Evolutionary conservation across 2,113 vertebrate species (phyloP).

Genomic region (Prunella fulvescens): DNA sequence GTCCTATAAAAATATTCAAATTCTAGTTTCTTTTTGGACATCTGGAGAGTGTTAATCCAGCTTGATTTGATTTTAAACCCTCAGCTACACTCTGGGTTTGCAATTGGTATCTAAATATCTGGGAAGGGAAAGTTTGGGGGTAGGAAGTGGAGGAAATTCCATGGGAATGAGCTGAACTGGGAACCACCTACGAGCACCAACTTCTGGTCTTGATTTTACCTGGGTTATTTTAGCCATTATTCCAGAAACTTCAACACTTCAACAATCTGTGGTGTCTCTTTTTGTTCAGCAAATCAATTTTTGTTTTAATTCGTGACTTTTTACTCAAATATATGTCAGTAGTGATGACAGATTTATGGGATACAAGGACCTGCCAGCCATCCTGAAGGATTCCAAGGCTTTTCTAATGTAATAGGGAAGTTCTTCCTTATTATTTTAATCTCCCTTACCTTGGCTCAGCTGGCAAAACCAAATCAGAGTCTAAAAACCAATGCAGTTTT

Average conservation of each 20-base stretch:
- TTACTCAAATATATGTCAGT: accelerated
- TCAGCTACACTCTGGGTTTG: neutral
- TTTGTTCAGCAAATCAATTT: neutral
- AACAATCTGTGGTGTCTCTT: neutral
- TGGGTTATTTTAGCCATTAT: accelerated
- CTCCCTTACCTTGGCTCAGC: neutral
- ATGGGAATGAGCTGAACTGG: neutral
- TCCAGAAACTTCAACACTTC: neutral
- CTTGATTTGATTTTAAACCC: accelerated
- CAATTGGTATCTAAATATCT: neutral
- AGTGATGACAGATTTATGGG: neutral
- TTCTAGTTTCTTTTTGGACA: neutral
- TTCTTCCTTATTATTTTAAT: neutral
- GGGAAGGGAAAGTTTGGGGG: neutral
- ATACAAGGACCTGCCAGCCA: accelerated
- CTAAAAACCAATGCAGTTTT: no score
- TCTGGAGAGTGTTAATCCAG: neutral
- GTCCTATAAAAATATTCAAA: neutral
- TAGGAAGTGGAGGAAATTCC: neutral
- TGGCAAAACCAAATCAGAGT: neutral
- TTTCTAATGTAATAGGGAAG: accelerated
- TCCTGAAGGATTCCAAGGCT: neutral
- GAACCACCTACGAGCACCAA: accelerated
- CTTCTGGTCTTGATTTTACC: no score
- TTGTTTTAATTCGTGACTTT: accelerated